A percentile compares a stretch with the other conserved stretches of the same genome.
These are phyloP conservation scores for Chloroceryle inda DNA, from an alignment of 2,797 vertebrate species.

Conservation along the genomic window DNA sequence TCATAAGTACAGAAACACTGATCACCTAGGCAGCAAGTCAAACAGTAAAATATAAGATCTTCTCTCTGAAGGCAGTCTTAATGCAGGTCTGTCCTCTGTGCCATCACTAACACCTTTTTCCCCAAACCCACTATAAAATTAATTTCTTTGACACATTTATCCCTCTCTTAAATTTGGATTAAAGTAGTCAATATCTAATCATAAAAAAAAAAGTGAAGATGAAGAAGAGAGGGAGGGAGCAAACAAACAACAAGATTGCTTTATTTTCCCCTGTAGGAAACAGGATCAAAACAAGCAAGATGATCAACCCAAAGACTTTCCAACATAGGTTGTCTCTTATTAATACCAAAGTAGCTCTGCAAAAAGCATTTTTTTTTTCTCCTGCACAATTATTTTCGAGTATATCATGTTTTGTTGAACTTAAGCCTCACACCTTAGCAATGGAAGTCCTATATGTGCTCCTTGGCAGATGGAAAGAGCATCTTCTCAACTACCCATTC, in stretches of 20 bases:
- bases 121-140: background rate
- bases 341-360: background rate
- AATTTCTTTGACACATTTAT: background rate
- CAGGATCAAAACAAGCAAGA: background rate
- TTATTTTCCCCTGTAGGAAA: background rate
- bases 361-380: background rate
- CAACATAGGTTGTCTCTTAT: background rate
- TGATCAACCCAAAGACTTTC: background rate
- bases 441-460: background rate
- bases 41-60: background rate
- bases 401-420: background rate
- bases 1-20: background rate
- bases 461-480: background rate
- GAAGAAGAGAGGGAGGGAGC: background rate
- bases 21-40: background rate
- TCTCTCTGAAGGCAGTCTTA: background rate
- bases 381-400: background rate
- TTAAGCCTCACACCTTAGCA: background rate
- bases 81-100: background rate
- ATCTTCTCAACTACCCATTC: background rate
- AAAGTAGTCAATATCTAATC: background rate
- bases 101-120: background rate
- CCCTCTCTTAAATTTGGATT: background rate
- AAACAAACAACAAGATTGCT: background rate
- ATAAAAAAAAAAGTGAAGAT: background rate